Conservation (phyloP, 1,140 invertebrate genomes). For the Aphelinus certus region DNA sequence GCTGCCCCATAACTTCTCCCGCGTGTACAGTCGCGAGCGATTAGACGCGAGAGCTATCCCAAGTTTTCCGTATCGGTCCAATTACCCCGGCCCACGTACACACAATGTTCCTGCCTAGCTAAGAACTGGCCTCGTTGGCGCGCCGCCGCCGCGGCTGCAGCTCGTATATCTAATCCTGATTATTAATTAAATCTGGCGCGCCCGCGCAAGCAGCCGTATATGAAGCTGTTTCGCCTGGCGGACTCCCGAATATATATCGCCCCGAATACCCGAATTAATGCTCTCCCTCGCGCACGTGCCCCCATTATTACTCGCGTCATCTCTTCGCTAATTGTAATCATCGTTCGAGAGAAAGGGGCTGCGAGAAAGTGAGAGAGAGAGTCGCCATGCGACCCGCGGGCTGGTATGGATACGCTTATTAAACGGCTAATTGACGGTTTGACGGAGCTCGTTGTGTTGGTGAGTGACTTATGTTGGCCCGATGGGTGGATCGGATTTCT, state of each 20-base stretch:
- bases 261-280: slow-evolving; percentile 53
- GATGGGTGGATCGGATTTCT: too few species aligned
- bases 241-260: slow-evolving; percentile 52
- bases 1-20: slow-evolving; percentile 30
- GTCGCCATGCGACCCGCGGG: not conserved
- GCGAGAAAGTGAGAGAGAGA: not conserved
- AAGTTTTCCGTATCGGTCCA: slow-evolving; percentile 58
- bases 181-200: slow-evolving; percentile 58
- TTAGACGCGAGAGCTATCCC: slow-evolving; percentile 45
- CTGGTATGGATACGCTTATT: not conserved
- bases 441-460: too few species aligned
- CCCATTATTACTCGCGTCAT: slow-evolving; percentile 31
- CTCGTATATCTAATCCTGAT: slow-evolving; percentile 55
- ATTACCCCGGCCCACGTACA: slow-evolving; percentile 41
- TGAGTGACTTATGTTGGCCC: not conserved
- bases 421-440: not conserved
- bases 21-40: slow-evolving; percentile 38
- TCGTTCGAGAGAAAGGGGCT: not conserved
- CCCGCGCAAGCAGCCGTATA: slow-evolving; percentile 12
- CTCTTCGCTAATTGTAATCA: slow-evolving; percentile 26
- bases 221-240: slow-evolving; percentile 54
- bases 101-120: slow-evolving; percentile 47
- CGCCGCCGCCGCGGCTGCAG: slow-evolving; percentile 16
- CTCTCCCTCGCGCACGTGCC: slow-evolving; percentile 29
- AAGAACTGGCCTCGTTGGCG: slow-evolving; percentile 46